Evolutionary conservation across 2,797 vertebrate species (phyloP), one percentile per base, ranked within the genome.

Genomic region (Arrhamphus sclerolepis): DNA sequence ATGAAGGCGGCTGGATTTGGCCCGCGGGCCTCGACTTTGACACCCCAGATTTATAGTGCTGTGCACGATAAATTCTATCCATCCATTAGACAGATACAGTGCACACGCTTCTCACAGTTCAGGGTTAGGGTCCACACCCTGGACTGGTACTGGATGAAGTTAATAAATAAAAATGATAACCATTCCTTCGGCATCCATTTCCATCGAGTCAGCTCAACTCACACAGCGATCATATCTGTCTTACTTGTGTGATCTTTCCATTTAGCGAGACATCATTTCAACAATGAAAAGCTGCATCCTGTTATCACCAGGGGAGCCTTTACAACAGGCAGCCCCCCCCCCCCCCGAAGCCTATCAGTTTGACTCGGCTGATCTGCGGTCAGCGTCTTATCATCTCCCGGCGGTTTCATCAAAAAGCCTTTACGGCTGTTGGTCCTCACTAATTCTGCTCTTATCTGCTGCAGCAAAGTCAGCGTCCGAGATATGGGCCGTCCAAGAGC

Each of bases 391-490:
- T 85, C 82, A 59, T 72, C 61, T 60, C 64, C 41, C 17, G 5
- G 48, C 70, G 24, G 62, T 80, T 81, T 77, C 62, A 75, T 80
- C 77, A 67, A 18, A 46, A 21, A 47, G 56, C 42, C 44, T 41
- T 60, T 62, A 60, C 67, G 63, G 72, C 65, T 53, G 71, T 76
- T 52, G 46, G 56, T 63, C 46, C 55, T 60, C 56, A 26, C 62
- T 70, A 66, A 70, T 66, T 68, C 71, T 61, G 43, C 68, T 8
- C 52, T 72, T 84, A 86, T 87, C 85, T 75, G 63, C 57, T 14
- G 46, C 57, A 3, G 70, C 63, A 42, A 72, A 78, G 54, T 77
- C 64, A 54, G 64, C 53, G 41, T 56, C 20, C 48, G 28, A 50
- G 7, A 59, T 16, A 31, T 20, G 7, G 11, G 9, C 14, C n/a